Base-by-base conservation (phyloP, 1,140 invertebrate genomes). In the Vollenhovia emeryi region DNA sequence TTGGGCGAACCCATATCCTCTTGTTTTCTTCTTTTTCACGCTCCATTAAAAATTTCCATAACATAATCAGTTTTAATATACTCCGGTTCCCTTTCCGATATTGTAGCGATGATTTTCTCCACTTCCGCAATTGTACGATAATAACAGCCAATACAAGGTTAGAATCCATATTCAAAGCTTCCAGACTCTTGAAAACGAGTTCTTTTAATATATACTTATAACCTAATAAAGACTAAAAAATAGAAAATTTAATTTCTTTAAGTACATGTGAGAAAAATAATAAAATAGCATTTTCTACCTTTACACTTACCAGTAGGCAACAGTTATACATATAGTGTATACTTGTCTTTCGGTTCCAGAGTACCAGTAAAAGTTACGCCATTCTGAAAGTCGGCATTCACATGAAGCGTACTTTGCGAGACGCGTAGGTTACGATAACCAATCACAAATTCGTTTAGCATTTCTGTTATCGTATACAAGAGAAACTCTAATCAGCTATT, bases 401-500 rank as follows among this genome's bases (percentile, higher is more conserved):
- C 33, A 64, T 64, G 33, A 7, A 18, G 60, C 60, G 30, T 64
- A 64, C 40, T 64, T 64, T 21, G 11, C 30, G 40, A 64, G 36
- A 36, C 33, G 33, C n/a, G 5, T 45, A 66, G 45, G 45, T 64
- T 40, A 9, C 40, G 40, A 64, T 8, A 64, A 64, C 33, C 60
- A 64, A 64, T 64, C 18, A 13, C 36, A 9, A 64, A 40, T 33
- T 18, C 1, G 11, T 45, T 66, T 66, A 66, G 60, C n/a, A 64
- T 66, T 66, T 66, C 40, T 66, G 62, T 15, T 66, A 1, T 66
- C 11, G 43, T 66, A n/a, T 66, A 66, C 40, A 66, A 66, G 3
- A 66, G 40, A 66, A 66, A 5, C n/a, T 21, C 40, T 66, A 11
- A 66, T 66, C 40, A 45, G 15, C 45, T 13, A 45, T 64, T 64